phyloP scores from a whole-genome alignment of 2,888 invertebrate species.

The Buathra laborator region DNA sequence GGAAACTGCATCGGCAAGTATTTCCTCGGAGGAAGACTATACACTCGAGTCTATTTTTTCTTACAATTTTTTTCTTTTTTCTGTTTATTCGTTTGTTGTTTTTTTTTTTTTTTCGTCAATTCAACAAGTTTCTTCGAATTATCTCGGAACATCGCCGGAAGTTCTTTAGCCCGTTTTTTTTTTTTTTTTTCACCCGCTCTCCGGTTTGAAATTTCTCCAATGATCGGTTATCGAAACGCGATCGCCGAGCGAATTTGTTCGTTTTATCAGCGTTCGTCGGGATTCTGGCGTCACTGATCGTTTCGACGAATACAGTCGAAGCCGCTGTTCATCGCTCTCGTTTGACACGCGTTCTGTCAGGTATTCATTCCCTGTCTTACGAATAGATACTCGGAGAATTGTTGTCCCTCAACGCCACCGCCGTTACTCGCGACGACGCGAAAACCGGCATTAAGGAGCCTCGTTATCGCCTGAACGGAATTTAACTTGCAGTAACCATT shows the following conservation, averaged over 20 bases:
- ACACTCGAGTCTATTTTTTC: background rate
- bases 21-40: background rate
- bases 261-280: background rate
- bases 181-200: background rate
- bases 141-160: background rate
- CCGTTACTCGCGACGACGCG: constrained; percentile 93
- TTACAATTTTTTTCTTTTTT: too few species aligned
- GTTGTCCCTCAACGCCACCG: constrained; percentile 95
- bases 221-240: constrained; percentile 1
- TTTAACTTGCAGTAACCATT: constrained; percentile 96
- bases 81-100: background rate
- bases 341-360: constrained; percentile 66
- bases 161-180: too few species aligned
- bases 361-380: constrained; percentile 87
- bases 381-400: constrained; percentile 95
- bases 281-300: constrained; percentile 31
- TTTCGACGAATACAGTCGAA: constrained; percentile 47
- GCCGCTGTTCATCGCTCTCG: constrained; percentile 37
- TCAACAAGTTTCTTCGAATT: background rate
- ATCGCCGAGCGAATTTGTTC: background rate
- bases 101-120: background rate
- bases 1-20: background rate
- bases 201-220: background rate
- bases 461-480: constrained; percentile 94
- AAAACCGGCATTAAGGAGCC: constrained; percentile 92